Conservation (phyloP, 2,113 vertebrate genomes). For the Gadus chalcogrammus region DNA sequence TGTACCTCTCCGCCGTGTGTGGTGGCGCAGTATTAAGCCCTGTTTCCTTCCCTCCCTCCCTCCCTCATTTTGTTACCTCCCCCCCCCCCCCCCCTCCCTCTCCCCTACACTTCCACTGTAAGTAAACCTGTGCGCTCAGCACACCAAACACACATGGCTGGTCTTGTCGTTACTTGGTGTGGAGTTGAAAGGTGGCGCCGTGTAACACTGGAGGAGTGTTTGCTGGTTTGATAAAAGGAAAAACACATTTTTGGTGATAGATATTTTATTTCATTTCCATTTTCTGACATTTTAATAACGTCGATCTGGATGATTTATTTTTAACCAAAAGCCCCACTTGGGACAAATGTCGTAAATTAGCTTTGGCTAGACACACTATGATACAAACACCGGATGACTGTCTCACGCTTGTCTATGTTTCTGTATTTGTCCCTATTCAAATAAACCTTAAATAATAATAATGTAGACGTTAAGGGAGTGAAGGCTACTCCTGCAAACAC, state of each 20-base stretch:
- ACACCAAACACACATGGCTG: constrained; percentile 51
- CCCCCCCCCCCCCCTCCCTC: constrained; percentile 37
- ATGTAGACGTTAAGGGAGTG: neutral
- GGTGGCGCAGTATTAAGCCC: constrained; percentile 49
- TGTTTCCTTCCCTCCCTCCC: constrained; percentile 54
- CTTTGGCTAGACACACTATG: too few relatives aligned
- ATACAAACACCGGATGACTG: too few relatives aligned
- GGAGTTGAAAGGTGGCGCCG: neutral
- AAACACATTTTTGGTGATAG: neutral
- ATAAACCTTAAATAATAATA: too few relatives aligned
- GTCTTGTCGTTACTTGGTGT: constrained; percentile 8
- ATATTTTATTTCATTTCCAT: too few relatives aligned
- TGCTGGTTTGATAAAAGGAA: neutral
- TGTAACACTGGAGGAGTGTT: neutral
- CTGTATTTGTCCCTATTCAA: too few relatives aligned
- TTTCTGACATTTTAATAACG: too few relatives aligned
- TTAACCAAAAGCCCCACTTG: too few relatives aligned
- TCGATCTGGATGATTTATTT: too few relatives aligned
- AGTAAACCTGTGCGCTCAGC: constrained; percentile 70
- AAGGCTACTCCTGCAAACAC: too few relatives aligned
- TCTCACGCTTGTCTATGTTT: too few relatives aligned
- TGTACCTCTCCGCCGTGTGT: constrained; percentile 31
- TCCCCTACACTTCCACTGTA: constrained; percentile 89
- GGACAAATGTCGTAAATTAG: too few relatives aligned
- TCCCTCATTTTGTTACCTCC: constrained; percentile 36